Evolutionary conservation across 1,140 invertebrate genomes (phyloP), one percentile per base, ranked within the genome.

Genomic region (Hermetia illucens): DNA sequence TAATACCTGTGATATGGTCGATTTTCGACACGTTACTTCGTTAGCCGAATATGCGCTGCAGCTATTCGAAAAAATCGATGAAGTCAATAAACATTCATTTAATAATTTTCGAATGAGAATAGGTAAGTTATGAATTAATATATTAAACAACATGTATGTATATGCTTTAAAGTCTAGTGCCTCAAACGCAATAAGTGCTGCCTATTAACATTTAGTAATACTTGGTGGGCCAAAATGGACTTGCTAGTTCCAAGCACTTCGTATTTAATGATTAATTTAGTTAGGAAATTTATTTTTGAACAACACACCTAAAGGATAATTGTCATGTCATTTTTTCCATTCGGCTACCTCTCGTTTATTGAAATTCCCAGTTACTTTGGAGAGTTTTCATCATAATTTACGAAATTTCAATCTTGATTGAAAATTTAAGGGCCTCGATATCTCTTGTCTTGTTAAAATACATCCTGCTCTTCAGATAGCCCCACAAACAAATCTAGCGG

Each of bases 81-180:
- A 85, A 60, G 86, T 97, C 43, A 97, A 96, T 63, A 80, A 90
- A 61, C 89, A 97, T 64, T 93, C 91, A 3, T 96, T 95, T 64
- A 95, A 97, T 65, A 91, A 87, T 66, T 97, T 97, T 64, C 79
- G 85, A 41, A 82, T 97, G 51, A 69, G 90, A 46, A 86, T 97
- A 45, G 91, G 84, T 78, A 58, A 66, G 65, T 27, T 19, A 8
- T 21, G 20, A 13, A 21, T 43, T 39, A 40, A 34, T 27, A 8
- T 31, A 35, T 16, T 8, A 29, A 22, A 37, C 12, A 15, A 34
- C n/a, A n/a, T n/a, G n/a, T n/a, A n/a, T n/a, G n/a, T n/a, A n/a
- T 38, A 20, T 21, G 10, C 3, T 27, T 15, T 42, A 4, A 34
- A 40, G 6, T 32, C 30, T 22, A 30, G 12, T 21, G 24, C 27